phyloP scores from a whole-genome alignment of 1,140 invertebrate species.

The Penaeus chinensis region DNA sequence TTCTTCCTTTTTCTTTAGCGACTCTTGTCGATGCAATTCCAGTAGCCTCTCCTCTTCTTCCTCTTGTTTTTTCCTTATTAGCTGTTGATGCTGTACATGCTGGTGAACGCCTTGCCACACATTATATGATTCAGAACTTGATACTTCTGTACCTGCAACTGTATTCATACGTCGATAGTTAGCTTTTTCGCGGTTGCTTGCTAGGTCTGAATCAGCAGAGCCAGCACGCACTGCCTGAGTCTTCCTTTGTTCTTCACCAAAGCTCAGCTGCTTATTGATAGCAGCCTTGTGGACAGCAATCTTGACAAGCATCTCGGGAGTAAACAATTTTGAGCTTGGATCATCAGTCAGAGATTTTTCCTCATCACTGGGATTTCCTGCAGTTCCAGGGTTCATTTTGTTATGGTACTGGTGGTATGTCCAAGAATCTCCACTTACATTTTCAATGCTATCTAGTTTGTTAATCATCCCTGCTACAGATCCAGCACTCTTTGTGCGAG shows the following conservation, averaged over 20 bases:
- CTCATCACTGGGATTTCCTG: not conserved
- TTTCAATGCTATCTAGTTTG: not conserved
- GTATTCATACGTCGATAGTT: conserved; percentile 45
- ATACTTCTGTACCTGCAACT: conserved; percentile 27
- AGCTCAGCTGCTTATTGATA: conserved; percentile 69
- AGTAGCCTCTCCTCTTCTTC: conserved; percentile 36
- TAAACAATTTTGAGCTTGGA: conserved; percentile 31
- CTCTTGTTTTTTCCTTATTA: conserved; percentile 8
- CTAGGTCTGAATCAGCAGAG: conserved; percentile 23
- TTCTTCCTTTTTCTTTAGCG: not conserved
- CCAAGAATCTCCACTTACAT: not conserved
- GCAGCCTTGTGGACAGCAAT: conserved; percentile 70
- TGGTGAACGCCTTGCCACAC: conserved; percentile 43
- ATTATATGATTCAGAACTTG: not conserved
- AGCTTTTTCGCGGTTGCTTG: not conserved
- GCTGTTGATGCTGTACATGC: conserved; percentile 36
- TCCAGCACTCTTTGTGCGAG: conserved; percentile 35
- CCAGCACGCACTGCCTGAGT: conserved; percentile 5
- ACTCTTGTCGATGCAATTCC: conserved; percentile 18
- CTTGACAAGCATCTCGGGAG: conserved; percentile 67
- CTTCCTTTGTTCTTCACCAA: conserved; percentile 64
- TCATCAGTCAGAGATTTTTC: conserved; percentile 1
- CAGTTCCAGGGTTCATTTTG: not conserved
- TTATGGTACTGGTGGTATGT: too few relatives aligned
- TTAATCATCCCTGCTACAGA: conserved; percentile 8